These are phyloP conservation scores for Tenualosa thibaudeaui DNA, from an alignment of 2,797 vertebrate species.

Conservation along the genomic window DNA sequence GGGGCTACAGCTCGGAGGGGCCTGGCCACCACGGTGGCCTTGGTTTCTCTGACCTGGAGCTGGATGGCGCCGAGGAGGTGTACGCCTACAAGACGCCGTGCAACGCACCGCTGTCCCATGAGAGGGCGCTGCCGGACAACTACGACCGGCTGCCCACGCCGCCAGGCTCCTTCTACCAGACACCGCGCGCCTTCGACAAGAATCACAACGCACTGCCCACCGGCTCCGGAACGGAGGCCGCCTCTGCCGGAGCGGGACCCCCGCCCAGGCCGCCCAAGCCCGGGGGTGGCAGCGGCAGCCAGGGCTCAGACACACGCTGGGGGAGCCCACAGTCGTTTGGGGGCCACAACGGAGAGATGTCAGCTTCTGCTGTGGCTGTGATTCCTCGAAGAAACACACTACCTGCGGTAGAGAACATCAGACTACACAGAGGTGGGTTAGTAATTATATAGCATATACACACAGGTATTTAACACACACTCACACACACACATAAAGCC, in stretches of 20 bases:
- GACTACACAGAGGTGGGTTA: conserved; percentile 87
- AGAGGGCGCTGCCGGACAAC: conserved; percentile 78
- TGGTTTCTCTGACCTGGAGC: conserved; percentile 78
- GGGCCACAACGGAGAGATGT: conserved; percentile 76
- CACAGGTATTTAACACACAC: not conserved
- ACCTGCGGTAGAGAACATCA: conserved; percentile 91
- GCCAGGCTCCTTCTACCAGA: conserved; percentile 91
- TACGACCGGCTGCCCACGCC: conserved; percentile 82
- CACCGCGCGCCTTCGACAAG: conserved; percentile 92
- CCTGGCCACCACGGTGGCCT: conserved; percentile 64
- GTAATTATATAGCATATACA: not conserved
- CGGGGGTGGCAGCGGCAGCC: conserved; percentile 55
- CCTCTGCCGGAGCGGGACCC: conserved; percentile 68
- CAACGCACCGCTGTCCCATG: conserved; percentile 86
- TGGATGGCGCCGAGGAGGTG: conserved; percentile 83
- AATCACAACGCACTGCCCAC: conserved; percentile 90
- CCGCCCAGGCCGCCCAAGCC: conserved; percentile 92
- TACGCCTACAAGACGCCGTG: conserved; percentile 94
- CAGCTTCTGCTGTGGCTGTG: conserved; percentile 71
- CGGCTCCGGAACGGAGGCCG: conserved; percentile 72
- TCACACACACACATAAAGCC: not conserved
- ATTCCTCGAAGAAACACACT: conserved; percentile 94
- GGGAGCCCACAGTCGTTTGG: conserved; percentile 82
- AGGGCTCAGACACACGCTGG: conserved; percentile 84
- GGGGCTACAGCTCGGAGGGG: conserved; percentile 80